Conservation (phyloP, 1,140 invertebrate species). For the Babylonia areolata region DNA sequence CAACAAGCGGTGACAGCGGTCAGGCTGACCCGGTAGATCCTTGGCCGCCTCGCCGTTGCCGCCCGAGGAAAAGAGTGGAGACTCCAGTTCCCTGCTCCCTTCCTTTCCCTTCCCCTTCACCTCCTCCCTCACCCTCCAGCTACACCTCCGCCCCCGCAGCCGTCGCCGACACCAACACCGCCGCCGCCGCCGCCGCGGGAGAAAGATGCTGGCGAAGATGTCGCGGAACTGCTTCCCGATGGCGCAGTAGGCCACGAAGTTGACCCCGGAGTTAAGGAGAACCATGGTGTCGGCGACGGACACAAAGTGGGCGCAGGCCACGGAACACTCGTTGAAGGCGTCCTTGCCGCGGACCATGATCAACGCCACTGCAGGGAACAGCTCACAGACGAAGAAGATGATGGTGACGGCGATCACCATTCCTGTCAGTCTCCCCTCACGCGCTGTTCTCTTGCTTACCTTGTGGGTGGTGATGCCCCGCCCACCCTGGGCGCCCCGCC, state of each 20-base stretch:
- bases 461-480: too few relatives aligned
- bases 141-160: background rate
- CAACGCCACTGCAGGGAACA: slow-evolving; percentile 40
- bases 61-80: background rate
- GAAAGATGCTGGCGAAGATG: slow-evolving; percentile 33
- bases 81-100: background rate
- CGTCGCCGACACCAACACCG: background rate
- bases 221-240: slow-evolving; percentile 43
- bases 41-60: background rate
- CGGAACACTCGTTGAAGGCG: slow-evolving; percentile 38
- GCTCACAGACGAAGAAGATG: slow-evolving; percentile 51
- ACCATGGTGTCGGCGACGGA: slow-evolving; percentile 46
- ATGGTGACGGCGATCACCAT: slow-evolving; percentile 49
- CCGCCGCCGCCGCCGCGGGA: background rate
- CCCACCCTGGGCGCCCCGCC: background rate
- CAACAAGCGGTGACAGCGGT: background rate
- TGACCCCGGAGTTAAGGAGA: slow-evolving; percentile 45
- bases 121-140: background rate
- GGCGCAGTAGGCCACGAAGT: slow-evolving; percentile 47
- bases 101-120: background rate
- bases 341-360: slow-evolving; percentile 42
- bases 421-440: slow-evolving; percentile 40
- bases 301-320: slow-evolving; percentile 38
- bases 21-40: too few relatives aligned
- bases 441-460: background rate